Evolutionary conservation across 1,140 invertebrate species (phyloP).

Genomic region (Euura saliciscinereae): DNA sequence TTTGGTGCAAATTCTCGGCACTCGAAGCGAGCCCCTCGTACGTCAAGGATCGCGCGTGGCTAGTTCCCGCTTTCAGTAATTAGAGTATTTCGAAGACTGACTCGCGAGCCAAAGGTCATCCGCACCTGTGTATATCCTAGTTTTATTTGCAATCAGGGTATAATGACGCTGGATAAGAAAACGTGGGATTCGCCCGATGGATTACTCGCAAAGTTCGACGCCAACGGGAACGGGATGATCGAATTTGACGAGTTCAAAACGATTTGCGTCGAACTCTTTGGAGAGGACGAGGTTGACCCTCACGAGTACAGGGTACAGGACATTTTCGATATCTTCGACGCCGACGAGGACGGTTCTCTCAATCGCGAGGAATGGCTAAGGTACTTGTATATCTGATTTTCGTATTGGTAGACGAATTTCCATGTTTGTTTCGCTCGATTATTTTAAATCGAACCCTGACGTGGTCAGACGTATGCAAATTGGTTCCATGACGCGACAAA

Average conservation of each 20-base stretch:
- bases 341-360: conserved; percentile 62
- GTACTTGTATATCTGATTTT: conserved; percentile 45
- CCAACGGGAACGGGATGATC: conserved; percentile 54
- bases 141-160: background rate
- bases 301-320: conserved; percentile 57
- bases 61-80: too few relatives aligned
- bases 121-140: too few relatives aligned
- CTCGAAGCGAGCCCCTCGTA: background rate
- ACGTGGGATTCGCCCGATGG: conserved; percentile 24
- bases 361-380: conserved; percentile 63
- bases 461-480: too few relatives aligned
- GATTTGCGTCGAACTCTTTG: conserved; percentile 64
- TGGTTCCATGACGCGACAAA: conserved; percentile 49
- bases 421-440: too few relatives aligned
- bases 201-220: conserved; percentile 30
- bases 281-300: conserved; percentile 60
- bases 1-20: background rate
- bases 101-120: too few relatives aligned
- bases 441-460: too few relatives aligned
- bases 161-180: conserved; percentile 21
- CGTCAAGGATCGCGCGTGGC: background rate
- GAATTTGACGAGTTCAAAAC: conserved; percentile 64
- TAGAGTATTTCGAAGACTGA: too few relatives aligned
- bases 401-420: too few relatives aligned
- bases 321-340: conserved; percentile 64